Conservation (phyloP, 2,113 vertebrate genomes). For the Sprattus sprattus region DNA sequence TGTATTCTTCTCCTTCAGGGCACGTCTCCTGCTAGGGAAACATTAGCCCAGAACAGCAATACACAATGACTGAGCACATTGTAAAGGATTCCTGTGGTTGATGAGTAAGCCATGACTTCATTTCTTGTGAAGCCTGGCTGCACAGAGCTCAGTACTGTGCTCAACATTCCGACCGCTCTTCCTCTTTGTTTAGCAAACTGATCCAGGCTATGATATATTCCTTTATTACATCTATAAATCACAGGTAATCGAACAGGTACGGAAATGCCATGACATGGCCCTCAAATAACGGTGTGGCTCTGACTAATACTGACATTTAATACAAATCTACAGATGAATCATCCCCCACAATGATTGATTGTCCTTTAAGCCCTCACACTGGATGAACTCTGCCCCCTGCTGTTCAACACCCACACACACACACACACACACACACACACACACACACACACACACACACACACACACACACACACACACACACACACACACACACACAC, state of each 20-base stretch:
- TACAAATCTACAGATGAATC: neutral
- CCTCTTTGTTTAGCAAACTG: slow-evolving; percentile 4
- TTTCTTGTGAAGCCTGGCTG: slow-evolving; percentile 26
- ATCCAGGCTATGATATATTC: slow-evolving; percentile 15
- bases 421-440: neutral
- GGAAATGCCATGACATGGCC: neutral
- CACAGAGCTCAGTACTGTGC: slow-evolving; percentile 41
- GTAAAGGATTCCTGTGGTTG: slow-evolving; percentile 37
- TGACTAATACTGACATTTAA: neutral
- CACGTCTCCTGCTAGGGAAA: slow-evolving; percentile 26
- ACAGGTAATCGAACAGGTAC: neutral
- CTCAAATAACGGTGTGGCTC: neutral
- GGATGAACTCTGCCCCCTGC: slow-evolving; percentile 33
- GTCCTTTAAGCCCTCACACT: neutral
- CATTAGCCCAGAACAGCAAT: slow-evolving; percentile 25
- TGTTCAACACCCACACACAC: slow-evolving; percentile 25
- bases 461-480: neutral
- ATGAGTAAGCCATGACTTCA: slow-evolving; percentile 48
- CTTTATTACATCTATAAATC: slow-evolving; percentile 21
- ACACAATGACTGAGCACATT: slow-evolving; percentile 42
- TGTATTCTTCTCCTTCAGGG: slow-evolving; percentile 1
- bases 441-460: slow-evolving; percentile 10
- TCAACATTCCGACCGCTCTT: slow-evolving; percentile 35
- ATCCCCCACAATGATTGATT: neutral
- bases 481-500: neutral